These are phyloP conservation scores for Himalopsyche tibetana DNA, from an alignment of 2,888 invertebrate species.

Conservation along the genomic window DNA sequence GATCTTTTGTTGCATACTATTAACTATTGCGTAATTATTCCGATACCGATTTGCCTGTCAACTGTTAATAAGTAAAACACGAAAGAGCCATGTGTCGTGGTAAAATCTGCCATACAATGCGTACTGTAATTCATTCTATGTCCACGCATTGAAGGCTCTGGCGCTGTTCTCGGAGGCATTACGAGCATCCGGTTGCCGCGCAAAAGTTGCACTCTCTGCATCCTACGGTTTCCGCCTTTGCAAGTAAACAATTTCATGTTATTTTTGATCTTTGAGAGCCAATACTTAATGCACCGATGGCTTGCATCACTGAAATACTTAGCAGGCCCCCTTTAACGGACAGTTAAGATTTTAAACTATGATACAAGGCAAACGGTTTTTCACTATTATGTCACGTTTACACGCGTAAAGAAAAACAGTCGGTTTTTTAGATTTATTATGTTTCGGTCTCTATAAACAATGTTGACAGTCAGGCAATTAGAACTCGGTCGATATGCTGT, in stretches of 20 bases:
- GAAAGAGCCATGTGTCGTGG: neutral
- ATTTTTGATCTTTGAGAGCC: slow-evolving; percentile 18
- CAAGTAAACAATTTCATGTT: neutral
- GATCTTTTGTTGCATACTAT: too few species aligned
- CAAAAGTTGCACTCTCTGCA: slow-evolving; percentile 22
- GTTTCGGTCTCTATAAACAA: too few species aligned
- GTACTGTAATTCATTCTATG: slow-evolving; percentile 21
- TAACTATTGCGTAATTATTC: slow-evolving; percentile 18
- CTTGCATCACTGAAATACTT: neutral
- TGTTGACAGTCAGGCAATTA: too few species aligned
- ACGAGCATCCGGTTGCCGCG: slow-evolving; percentile 41
- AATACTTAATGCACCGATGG: neutral
- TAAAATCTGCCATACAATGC: slow-evolving; percentile 1
- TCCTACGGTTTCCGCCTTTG: slow-evolving; percentile 42
- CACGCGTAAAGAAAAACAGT: too few species aligned
- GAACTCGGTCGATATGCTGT: too few species aligned
- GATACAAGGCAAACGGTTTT: too few species aligned
- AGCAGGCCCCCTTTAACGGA: too few species aligned
- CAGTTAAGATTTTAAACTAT: too few species aligned
- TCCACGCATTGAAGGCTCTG: neutral
- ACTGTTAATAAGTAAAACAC: neutral
- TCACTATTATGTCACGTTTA: too few species aligned
- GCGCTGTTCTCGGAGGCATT: neutral
- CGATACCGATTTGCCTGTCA: neutral
- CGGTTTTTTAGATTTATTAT: too few species aligned